Evolutionary conservation across 1,140 invertebrate genomes (phyloP), one percentile per base, ranked within the genome.

Genomic region (Diorhabda elongata): DNA sequence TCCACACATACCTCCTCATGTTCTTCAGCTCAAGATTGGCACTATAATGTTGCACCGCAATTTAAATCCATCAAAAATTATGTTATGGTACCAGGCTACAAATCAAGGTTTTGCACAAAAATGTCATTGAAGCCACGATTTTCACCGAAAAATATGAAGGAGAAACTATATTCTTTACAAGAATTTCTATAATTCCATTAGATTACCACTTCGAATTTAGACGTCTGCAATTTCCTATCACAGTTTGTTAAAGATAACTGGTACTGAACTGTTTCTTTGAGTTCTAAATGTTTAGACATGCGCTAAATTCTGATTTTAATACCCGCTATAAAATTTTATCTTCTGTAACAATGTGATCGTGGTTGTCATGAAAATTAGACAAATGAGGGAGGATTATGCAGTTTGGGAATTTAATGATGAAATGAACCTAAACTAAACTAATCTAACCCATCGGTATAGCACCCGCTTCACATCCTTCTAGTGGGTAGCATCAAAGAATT

Each of bases 191-290:
- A 61, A 79, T 77, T n/a, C 76, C 76, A 61, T 70, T 71, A 47
- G 73, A 78, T 72, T 69, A 74, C 9, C 79, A 74, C 8, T 75
- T 77, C 42, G 45, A 75, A 60, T 79, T 86, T 71, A 82, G 82
- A 78, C 69, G 84, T 64, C 58, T 82, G 69, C 79, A 84, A 66
- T 83, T 86, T 76, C 80, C 80, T 43, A 68, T 83, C n/a, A 68
- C 44, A 9, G 9, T 60, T 3, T 66, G 2, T 67, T 72, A 26
- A 26, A 26, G 26, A 26, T 26, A 1, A 26, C 26, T 26, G 26
- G 1, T 26, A 26, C 26, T 26, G 26, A 26, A 26, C 26, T 26
- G 26, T 26, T 26, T 26, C 26, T 26, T 26, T 26, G 0, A 26
- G 26, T 26, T 26, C 26, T 26, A 26, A 26, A 26, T 26, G 26